Base-by-base conservation (phyloP, 1,140 invertebrate species). In the Brachionus plicatilis region DNA sequence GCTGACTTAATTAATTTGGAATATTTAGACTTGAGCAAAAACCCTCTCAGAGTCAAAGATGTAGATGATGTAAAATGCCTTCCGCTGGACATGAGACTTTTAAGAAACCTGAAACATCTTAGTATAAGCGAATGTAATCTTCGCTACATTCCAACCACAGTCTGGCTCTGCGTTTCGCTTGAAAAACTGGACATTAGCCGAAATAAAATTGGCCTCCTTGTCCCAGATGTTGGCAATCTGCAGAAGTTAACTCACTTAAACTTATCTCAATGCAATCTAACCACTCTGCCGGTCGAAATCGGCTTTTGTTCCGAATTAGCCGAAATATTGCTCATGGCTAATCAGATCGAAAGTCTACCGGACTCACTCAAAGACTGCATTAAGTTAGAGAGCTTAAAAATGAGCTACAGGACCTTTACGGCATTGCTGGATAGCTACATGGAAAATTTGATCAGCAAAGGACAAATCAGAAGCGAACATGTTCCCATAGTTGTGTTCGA, bases 391-490 rank as follows among this genome's bases (percentile, higher is more conserved):
- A 86, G 86, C 14, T 66, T 90, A 17, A 86, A 87, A 24, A 85
- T 90, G 9, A 89, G 89, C 85, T 88, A 88, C 79, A 86, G 87
- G 41, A 88, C 86, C 80, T 90, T 90, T 85, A 87, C 86, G 78
- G 83, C 85, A 3, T 85, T 87, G 43, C 86, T 89, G 7, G 89
- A 90, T 82, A 85, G 85, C 7, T 89, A 89, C 85, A 88, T 88
- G 86, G 87, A 88, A 78, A 85, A 84, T 43, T 85, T 90, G 27
- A 85, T 90, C 43, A 85, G 86, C 60, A 89, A 88, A 85, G 88
- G 89, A 27, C 88, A 90, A 86, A 87, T 90, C 14, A 87, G 87
- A 45, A 89, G 89, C 0, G 88, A 90, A 85, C 88, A 90, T 84
- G 88, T 90, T 53, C 89, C 89, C 4, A 60, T 85, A 14, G 88